Evolutionary conservation across 2,113 vertebrate genomes (phyloP), one percentile per base, ranked within the genome.

Genomic region (Syngnathus scovelli): DNA sequence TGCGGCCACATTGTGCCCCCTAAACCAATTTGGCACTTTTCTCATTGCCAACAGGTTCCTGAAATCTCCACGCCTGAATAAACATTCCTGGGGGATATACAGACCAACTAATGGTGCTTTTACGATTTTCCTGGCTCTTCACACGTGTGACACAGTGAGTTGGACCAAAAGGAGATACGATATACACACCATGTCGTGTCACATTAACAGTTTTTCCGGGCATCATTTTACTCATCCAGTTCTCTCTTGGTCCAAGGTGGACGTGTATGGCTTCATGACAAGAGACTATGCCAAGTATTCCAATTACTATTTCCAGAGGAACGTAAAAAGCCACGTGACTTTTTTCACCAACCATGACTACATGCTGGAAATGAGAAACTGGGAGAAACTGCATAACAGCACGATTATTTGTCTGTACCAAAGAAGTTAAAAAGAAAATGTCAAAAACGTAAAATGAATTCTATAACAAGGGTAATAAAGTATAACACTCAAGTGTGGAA

Each of bases 51-150:
- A 27, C 27, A 97, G 94, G 79, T 98, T 95, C 83, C 43, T 98
- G 70, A 88, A 64, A 68, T 95, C 94, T 33, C 1, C 72, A 41
- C 38, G 0, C 36, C 80, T 96, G 56, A 23, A 92, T 13, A 27
- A 19, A 0, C 0, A 0, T 0, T 39, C 66, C 70, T 96, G 95
- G 94, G 1, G 81, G 0, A 21, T 93, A 0, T 93, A 93, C 79
- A 90, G 94, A 72, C 95, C 95, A 56, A 93, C 91, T 58, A 96
- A 93, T 0, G 95, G 95, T 0, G 94, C 94, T 0, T 90, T 98
- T 41, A 60, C 93, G 60, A 65, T 98, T 51, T 91, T 98, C 69
- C 90, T 93, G 5, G 95, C 94, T 23, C 87, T 98, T n/a, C 94
- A 95, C 0, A 91, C 90, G 62, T 98, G 95, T 74, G 95, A 96